Conservation (phyloP, 1,140 invertebrate genomes). For the Diuraphis noxia region DNA sequence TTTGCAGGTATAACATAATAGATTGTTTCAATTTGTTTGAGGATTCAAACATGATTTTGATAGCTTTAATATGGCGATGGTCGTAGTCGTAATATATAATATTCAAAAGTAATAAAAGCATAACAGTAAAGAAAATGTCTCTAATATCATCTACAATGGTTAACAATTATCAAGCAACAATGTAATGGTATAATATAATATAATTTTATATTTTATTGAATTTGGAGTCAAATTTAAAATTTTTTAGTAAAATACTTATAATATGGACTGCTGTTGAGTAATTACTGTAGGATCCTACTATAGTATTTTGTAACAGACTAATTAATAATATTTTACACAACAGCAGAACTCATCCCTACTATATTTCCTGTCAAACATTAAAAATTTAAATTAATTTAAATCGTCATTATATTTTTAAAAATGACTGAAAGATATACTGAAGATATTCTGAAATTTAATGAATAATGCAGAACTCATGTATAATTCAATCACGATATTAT, state of each 20-base stretch:
- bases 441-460: too few relatives aligned
- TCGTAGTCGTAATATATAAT: background rate
- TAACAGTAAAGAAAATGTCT: background rate
- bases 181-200: too few relatives aligned
- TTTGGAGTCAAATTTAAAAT: background rate
- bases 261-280: background rate
- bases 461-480: background rate
- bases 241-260: background rate
- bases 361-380: background rate
- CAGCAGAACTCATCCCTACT: background rate
- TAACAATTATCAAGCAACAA: too few relatives aligned
- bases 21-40: background rate
- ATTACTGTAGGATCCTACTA: background rate
- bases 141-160: background rate
- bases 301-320: background rate
- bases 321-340: background rate
- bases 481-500: background rate
- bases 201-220: too few relatives aligned
- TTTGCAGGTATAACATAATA: background rate
- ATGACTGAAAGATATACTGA: too few relatives aligned
- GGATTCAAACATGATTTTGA: background rate
- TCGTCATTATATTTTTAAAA: too few relatives aligned
- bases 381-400: background rate
- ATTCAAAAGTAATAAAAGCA: background rate
- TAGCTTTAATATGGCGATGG: background rate